Percentiles rank a stretch among this genome's conserved stretches.
These are phyloP conservation scores for Cathartes aura DNA, from an alignment of 2,113 vertebrate species.

Conservation along the genomic window DNA sequence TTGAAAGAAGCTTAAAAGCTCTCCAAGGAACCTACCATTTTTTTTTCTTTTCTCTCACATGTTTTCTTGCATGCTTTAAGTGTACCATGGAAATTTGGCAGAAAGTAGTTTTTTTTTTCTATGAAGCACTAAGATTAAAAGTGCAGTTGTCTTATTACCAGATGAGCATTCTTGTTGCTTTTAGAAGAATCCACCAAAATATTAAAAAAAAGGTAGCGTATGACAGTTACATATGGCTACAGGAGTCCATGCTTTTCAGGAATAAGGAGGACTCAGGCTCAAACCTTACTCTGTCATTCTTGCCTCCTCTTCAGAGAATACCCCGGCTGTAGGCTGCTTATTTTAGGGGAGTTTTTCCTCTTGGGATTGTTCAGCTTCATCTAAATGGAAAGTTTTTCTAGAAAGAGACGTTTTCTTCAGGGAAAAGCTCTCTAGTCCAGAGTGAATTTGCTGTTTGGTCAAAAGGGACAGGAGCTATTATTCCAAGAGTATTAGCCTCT, in stretches of 20 bases:
- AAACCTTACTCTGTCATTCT: neutral
- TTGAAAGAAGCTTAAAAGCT: neutral
- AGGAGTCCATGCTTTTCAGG: neutral
- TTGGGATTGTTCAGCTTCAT: neutral
- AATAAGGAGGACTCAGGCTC: neutral
- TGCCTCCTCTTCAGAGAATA: neutral
- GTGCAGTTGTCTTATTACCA: neutral
- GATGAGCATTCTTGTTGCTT: neutral
- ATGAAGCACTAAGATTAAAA: neutral
- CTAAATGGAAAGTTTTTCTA: neutral
- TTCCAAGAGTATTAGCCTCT: neutral
- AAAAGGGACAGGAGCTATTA: neutral
- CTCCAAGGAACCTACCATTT: neutral
- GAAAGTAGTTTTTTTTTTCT: neutral
- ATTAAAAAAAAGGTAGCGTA: neutral
- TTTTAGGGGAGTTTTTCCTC: neutral
- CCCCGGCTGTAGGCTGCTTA: neutral
- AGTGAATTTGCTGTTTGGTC: neutral
- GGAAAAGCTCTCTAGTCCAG: neutral
- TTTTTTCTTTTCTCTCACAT: rapidly evolving
- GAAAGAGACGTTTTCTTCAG: neutral
- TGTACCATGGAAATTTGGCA: neutral
- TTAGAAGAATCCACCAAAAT: neutral
- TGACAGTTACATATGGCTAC: neutral
- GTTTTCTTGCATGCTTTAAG: neutral